Conservation (phyloP, 2,797 vertebrate species). For the Gymnoscopelus braueri region DNA sequence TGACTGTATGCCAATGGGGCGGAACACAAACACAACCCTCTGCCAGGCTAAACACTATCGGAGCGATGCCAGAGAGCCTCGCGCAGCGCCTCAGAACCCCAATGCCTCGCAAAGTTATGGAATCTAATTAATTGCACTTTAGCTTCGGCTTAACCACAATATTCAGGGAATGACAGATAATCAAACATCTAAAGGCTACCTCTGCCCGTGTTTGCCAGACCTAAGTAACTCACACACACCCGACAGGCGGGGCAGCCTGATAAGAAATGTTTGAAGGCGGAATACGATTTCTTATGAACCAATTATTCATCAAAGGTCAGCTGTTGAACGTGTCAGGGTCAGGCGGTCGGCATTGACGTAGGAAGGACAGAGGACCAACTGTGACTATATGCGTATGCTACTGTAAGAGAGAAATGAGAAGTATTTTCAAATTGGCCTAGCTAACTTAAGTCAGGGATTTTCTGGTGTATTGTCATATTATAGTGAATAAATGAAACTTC, state of each 20-base stretch:
- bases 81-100: slow-evolving; percentile 35
- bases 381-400: neutral
- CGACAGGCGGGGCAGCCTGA: slow-evolving; percentile 1
- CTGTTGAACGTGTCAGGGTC: neutral
- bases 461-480: too few relatives aligned
- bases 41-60: slow-evolving; percentile 46
- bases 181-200: slow-evolving; percentile 36
- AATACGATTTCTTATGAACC: neutral
- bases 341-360: neutral
- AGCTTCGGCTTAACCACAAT: slow-evolving; percentile 35
- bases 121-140: slow-evolving; percentile 42
- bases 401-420: neutral
- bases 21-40: slow-evolving; percentile 62
- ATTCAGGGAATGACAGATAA: neutral
- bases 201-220: slow-evolving; percentile 5
- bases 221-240: neutral
- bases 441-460: neutral
- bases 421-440: neutral
- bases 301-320: slow-evolving; percentile 6
- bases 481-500: too few relatives aligned
- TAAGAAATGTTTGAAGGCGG: slow-evolving; percentile 1
- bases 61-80: neutral
- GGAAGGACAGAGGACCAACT: neutral
- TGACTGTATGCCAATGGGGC: slow-evolving; percentile 36
- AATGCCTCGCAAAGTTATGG: slow-evolving; percentile 39